A percentile compares a stretch with the other conserved stretches of the same genome.
These are phyloP conservation scores for Brachymystax lenok DNA, from an alignment of 2,797 vertebrate species.

Conservation along the genomic window DNA sequence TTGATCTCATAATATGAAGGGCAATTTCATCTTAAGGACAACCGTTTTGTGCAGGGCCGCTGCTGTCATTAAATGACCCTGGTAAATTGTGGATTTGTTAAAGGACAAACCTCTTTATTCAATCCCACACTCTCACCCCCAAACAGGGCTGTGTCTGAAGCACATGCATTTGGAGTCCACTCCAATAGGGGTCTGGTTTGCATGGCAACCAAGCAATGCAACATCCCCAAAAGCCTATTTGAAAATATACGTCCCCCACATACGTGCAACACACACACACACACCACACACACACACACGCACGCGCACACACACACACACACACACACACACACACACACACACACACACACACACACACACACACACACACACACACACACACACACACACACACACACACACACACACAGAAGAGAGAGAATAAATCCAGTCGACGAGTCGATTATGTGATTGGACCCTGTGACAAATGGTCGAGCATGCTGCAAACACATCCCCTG, in stretches of 20 bases:
- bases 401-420: conserved; percentile 16
- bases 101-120: conserved; percentile 47
- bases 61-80: conserved; percentile 32
- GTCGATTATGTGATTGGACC: conserved; percentile 73
- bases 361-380: too few relatives aligned
- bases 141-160: conserved; percentile 39
- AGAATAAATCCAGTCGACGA: conserved; percentile 63
- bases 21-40: conserved; percentile 64
- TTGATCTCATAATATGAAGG: conserved; percentile 66
- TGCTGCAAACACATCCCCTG: conserved; percentile 76
- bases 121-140: neutral
- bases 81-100: conserved; percentile 59
- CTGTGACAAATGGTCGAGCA: conserved; percentile 70
- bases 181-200: neutral
- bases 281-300: too few relatives aligned
- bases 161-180: conserved; percentile 38
- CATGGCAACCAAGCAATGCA: conserved; percentile 49
- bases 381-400: neutral
- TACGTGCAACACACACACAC: conserved; percentile 20
- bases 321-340: too few relatives aligned
- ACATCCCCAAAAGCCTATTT: conserved; percentile 50
- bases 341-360: too few relatives aligned
- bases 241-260: conserved; percentile 60
- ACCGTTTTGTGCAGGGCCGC: conserved; percentile 20
- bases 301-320: too few relatives aligned